Base-by-base conservation (phyloP, 1,140 invertebrate species). In the Agraylea sexmaculata region DNA sequence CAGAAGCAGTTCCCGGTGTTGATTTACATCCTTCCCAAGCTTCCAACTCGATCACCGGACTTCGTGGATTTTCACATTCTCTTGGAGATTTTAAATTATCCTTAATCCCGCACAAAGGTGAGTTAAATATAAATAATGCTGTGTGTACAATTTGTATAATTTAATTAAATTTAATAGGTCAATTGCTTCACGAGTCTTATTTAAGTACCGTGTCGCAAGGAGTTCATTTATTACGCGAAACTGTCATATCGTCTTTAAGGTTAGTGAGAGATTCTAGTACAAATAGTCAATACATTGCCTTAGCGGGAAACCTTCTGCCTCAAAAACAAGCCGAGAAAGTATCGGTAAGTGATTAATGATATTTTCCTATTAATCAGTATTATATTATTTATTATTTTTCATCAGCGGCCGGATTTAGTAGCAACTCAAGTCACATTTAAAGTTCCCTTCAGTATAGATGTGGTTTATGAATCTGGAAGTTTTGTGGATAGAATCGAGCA, bases 401-500 rank as follows among this genome's bases (percentile, higher is more conserved):
- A 67, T 43, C 60, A 66, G 11, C 65, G 74, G 41, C 74, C 84
- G 0, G 93, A 93, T 62, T 86, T 93, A 46, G 73, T 92, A 10
- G 85, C 80, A 2, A 79, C 76, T 15, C 83, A 87, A 60, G 67
- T 93, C 34, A 80, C 83, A 2, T 78, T 77, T 1, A 78, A 77
- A 51, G 67, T 86, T 2, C 88, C 90, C 1, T 87, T 91, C 52
- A 73, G 80, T 16, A 65, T 95, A 40, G 90, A 95, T 55, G 67
- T 94, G 0, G 74, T 80, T 7, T 95, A 83, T 57, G 82, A 91
- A 51, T 87, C 84, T 0, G 77, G 70, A 51, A 82, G 69, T 68
- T 74, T 71, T 46, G 54, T 58, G 1, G 63, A 70, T 39, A 60
- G 75, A 35, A 62, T 60, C 1, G 61, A 70, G 22, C 66, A 65